These are phyloP conservation scores for Hermaeophaga mercurialis DNA, from an alignment of 2,888 invertebrate species.

Conservation along the genomic window DNA sequence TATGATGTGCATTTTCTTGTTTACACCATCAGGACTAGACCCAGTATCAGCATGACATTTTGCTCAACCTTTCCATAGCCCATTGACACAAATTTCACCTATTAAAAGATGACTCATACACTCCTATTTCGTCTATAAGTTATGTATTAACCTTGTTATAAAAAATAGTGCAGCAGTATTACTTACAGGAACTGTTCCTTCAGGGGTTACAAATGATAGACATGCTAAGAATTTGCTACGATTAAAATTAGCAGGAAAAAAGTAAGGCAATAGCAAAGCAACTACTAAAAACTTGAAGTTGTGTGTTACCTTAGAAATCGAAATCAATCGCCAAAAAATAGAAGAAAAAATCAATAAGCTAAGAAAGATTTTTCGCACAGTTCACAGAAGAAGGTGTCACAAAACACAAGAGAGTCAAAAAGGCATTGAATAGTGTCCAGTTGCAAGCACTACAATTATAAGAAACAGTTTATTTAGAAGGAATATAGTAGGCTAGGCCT, in stretches of 20 bases:
- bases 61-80: not conserved
- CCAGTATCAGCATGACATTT: not conserved
- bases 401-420: constrained; percentile 36
- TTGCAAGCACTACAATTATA: constrained; percentile 34
- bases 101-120: not conserved
- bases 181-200: not conserved
- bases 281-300: constrained; percentile 30
- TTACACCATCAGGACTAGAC: not conserved
- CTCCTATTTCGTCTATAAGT: not conserved
- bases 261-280: constrained; percentile 18
- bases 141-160: not conserved
- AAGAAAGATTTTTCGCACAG: constrained; percentile 37
- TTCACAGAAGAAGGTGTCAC: constrained; percentile 39
- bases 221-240: not conserved
- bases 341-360: constrained; percentile 44
- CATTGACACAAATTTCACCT: not conserved
- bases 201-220: not conserved
- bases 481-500: constrained; percentile 39
- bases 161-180: not conserved
- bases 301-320: constrained; percentile 39
- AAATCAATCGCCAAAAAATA: constrained; percentile 43
- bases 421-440: constrained; percentile 33
- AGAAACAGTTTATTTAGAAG: constrained; percentile 38
- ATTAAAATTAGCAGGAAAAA: constrained; percentile 1
- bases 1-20: constrained; percentile 10